Evolutionary conservation across 1,140 invertebrate genomes (phyloP).

Genomic region (Dendroctonus valens): DNA sequence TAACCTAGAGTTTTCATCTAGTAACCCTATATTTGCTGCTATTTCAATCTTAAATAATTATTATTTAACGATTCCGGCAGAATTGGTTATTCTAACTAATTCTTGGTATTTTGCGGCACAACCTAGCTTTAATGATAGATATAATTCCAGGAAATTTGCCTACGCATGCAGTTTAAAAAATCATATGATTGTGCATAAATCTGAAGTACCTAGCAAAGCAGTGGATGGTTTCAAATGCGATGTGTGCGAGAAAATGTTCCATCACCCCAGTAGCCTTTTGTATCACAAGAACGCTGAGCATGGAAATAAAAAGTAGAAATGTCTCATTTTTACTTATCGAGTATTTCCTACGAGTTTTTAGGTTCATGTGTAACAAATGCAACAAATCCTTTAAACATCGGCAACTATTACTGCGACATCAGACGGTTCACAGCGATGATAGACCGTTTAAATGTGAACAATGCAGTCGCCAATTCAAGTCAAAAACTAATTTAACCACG

Average conservation of each 20-base stretch:
- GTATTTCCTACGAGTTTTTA: slow-evolving; percentile 13
- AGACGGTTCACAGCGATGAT: slow-evolving; percentile 67
- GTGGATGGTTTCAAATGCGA: slow-evolving; percentile 53
- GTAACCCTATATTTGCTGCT: too few species aligned
- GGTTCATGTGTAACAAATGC: slow-evolving; percentile 69
- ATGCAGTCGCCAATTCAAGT: slow-evolving; percentile 68
- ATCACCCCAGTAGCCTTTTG: slow-evolving; percentile 64
- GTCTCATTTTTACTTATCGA: slow-evolving; percentile 4
- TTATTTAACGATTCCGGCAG: too few species aligned
- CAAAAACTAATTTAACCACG: slow-evolving; percentile 67
- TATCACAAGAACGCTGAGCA: slow-evolving; percentile 71
- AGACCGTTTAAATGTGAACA: slow-evolving; percentile 61
- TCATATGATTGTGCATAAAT: slow-evolving; percentile 55
- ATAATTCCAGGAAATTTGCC: slow-evolving; percentile 11
- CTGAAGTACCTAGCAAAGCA: neutral
- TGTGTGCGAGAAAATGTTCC: slow-evolving; percentile 66
- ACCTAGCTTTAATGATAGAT: too few species aligned
- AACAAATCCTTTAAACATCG: slow-evolving; percentile 70
- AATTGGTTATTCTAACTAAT: too few species aligned
- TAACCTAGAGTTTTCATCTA: too few species aligned
- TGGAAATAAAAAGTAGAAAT: slow-evolving; percentile 52
- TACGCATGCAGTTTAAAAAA: slow-evolving; percentile 50
- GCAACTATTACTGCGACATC: slow-evolving; percentile 66
- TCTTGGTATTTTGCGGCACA: too few species aligned
- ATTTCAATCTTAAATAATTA: too few species aligned